These are phyloP conservation scores for Atta cephalotes DNA, from an alignment of 1,140 invertebrate genomes.

Conservation along the genomic window DNA sequence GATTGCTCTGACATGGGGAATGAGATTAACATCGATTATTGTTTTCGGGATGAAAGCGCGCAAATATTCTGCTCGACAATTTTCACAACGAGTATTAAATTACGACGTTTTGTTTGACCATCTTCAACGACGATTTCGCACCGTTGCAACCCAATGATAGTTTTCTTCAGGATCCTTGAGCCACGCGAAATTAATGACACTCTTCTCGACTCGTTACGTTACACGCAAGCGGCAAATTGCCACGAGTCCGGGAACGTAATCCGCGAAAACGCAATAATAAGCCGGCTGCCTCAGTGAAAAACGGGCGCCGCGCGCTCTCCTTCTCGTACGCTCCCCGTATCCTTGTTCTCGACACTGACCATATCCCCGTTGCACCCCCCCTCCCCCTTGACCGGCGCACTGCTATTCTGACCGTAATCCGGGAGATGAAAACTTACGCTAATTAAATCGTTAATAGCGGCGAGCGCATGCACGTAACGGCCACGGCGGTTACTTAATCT, in stretches of 20 bases:
- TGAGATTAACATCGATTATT: constrained; percentile 55
- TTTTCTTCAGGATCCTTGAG: constrained; percentile 20
- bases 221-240: constrained; percentile 76
- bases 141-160: background rate
- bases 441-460: constrained; percentile 85
- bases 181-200: constrained; percentile 61
- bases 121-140: constrained; percentile 22
- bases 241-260: constrained; percentile 69
- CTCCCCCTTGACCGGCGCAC: background rate
- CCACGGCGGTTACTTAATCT: constrained; percentile 84
- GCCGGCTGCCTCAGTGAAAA: constrained; percentile 78
- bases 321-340: background rate
- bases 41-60: constrained; percentile 27
- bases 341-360: constrained; percentile 20
- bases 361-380: constrained; percentile 18
- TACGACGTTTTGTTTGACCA: constrained; percentile 39
- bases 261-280: constrained; percentile 79
- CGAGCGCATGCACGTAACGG: constrained; percentile 82
- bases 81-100: constrained; percentile 40
- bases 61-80: constrained; percentile 35
- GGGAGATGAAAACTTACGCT: constrained; percentile 85
- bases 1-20: constrained; percentile 44
- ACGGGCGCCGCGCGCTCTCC: constrained; percentile 61
- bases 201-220: constrained; percentile 60
- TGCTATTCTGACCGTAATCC: constrained; percentile 78